Conservation (phyloP, 2,797 vertebrate species). For the Decapterus maruadsi region DNA sequence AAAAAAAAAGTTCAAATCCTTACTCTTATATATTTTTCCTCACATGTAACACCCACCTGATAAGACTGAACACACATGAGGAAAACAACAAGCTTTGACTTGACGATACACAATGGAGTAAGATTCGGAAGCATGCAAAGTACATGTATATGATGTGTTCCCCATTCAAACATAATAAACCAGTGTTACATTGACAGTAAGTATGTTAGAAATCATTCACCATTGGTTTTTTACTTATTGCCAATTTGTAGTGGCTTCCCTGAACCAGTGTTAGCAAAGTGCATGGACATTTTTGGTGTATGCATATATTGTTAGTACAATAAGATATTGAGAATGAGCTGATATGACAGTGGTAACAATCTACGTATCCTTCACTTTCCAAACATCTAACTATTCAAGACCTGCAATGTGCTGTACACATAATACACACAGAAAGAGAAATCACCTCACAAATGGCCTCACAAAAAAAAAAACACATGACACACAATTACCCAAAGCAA, state of each 20-base stretch:
- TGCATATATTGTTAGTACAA: no score
- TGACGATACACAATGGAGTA: neutral
- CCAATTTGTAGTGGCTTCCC: neutral
- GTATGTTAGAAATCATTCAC: neutral
- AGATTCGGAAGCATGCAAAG: slow-evolving; percentile 21
- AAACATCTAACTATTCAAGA: no score
- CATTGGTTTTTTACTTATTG: neutral
- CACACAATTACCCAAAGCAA: neutral
- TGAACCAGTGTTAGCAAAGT: neutral
- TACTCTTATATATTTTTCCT: neutral
- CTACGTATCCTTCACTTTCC: no score
- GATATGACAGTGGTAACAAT: no score
- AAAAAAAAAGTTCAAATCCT: neutral
- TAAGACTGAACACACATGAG: neutral
- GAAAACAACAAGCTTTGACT: neutral
- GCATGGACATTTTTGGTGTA: neutral
- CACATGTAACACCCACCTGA: neutral
- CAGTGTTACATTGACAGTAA: neutral
- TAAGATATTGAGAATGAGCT: no score
- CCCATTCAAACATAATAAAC: neutral
- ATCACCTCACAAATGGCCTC: neutral
- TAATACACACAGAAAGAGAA: neutral
- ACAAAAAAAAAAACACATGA: neutral
- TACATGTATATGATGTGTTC: neutral
- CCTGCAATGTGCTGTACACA: neutral